Percentiles rank a stretch among this genome's conserved stretches.
These are phyloP conservation scores for Falcaria lacertinaria DNA, from an alignment of 2,888 invertebrate genomes.

Conservation along the genomic window DNA sequence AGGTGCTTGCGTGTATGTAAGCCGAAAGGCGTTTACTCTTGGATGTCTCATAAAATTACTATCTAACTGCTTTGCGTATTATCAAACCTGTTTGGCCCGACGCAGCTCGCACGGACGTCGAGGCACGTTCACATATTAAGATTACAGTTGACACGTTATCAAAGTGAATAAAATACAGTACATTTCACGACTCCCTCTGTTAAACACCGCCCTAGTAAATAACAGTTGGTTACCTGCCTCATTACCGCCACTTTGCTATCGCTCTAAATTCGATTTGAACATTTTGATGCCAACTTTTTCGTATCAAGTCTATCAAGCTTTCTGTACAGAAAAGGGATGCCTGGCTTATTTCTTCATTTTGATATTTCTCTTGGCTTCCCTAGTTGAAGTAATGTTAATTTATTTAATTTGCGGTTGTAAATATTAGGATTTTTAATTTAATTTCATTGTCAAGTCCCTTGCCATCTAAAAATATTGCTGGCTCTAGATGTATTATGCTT, in stretches of 20 bases:
- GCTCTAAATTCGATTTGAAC: constrained; percentile 34
- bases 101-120: constrained; percentile 45
- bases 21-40: constrained; percentile 55
- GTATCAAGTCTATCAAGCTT: too few species aligned
- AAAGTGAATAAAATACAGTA: constrained; percentile 40
- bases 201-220: constrained; percentile 21
- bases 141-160: constrained; percentile 62
- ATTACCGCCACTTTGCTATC: constrained; percentile 24
- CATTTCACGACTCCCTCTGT: constrained; percentile 19
- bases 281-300: constrained; percentile 32
- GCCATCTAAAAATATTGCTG: too few species aligned
- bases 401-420: too few species aligned
- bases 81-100: constrained; percentile 56
- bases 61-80: constrained; percentile 64
- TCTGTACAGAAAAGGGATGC: constrained; percentile 7
- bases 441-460: too few species aligned
- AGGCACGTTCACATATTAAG: constrained; percentile 53
- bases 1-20: constrained; percentile 28
- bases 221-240: constrained; percentile 13
- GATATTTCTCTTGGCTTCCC: constrained; percentile 7
- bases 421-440: too few species aligned
- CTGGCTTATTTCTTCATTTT: constrained; percentile 19
- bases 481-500: too few species aligned
- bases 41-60: constrained; percentile 71
- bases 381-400: too few species aligned